Percentiles rank a stretch among this genome's conserved stretches.
These are phyloP conservation scores for Achatina immaculata DNA, from an alignment of 1,140 invertebrate species.

Conservation along the genomic window DNA sequence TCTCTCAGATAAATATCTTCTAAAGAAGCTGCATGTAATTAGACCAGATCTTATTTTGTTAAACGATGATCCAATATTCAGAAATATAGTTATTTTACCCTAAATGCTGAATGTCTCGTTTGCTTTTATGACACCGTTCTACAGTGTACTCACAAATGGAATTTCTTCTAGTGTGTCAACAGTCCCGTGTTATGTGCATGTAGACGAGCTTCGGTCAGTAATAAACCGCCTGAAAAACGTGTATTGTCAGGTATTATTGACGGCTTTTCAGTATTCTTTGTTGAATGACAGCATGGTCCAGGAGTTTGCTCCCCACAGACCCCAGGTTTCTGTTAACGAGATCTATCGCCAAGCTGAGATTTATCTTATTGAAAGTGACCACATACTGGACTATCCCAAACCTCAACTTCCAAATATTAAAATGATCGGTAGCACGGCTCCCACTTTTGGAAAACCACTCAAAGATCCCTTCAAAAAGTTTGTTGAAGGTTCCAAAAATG, in stretches of 20 bases:
- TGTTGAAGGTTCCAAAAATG: conserved; percentile 28
- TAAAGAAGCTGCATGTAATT: conserved; percentile 11
- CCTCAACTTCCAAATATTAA: conserved; percentile 46
- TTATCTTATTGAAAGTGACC: conserved; percentile 43
- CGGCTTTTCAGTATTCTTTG: neutral
- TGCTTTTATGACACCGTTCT: conserved; percentile 6
- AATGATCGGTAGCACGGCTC: conserved; percentile 45
- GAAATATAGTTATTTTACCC: conserved; percentile 35
- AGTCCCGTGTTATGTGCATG: conserved; percentile 3
- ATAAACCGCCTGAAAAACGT: neutral
- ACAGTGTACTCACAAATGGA: neutral
- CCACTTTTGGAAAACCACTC: conserved; percentile 32
- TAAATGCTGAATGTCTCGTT: conserved; percentile 43
- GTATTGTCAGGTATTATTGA: neutral
- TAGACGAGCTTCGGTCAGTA: conserved; percentile 23
- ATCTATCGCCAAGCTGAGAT: conserved; percentile 25
- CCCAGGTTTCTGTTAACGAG: neutral
- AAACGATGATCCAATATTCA: neutral
- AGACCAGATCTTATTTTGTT: conserved; percentile 36
- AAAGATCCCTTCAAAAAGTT: conserved; percentile 25
- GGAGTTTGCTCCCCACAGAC: conserved; percentile 27
- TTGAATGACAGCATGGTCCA: neutral
- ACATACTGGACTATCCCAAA: conserved; percentile 45
- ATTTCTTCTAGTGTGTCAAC: conserved; percentile 9
- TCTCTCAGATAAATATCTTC: conserved; percentile 15